Evolutionary conservation across 2,797 vertebrate genomes (phyloP).

Genomic region (Galago senegalensis): DNA sequence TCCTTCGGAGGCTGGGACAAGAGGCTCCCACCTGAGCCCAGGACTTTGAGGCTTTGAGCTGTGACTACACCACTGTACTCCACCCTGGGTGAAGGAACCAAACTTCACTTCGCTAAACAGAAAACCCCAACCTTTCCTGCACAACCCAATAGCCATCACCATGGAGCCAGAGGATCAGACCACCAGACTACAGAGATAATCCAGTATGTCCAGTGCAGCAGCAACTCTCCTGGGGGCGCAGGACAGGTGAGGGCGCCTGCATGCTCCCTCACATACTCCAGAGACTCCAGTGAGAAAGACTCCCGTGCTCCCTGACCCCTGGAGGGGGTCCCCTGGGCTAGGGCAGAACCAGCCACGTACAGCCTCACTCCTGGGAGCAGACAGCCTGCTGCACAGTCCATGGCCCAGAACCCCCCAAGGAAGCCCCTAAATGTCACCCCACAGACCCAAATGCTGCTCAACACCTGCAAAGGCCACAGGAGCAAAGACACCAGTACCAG

Average conservation of each 20-base stretch:
- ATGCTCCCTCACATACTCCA: neutral
- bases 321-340: neutral
- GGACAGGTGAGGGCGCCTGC: neutral
- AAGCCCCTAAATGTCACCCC: too few species aligned
- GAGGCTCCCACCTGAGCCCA: neutral
- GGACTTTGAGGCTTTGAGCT: neutral
- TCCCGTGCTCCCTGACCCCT: neutral
- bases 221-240: neutral
- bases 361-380: neutral
- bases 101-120: too few species aligned
- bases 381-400: fast-evolving
- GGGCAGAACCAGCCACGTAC: neutral
- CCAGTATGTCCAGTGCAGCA: neutral
- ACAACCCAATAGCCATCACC: neutral
- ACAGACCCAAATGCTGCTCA: neutral
- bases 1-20: too few species aligned
- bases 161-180: neutral
- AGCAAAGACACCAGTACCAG: too few species aligned
- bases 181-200: too few species aligned
- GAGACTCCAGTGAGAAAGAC: neutral
- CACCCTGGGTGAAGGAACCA: too few species aligned
- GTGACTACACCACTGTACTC: too few species aligned
- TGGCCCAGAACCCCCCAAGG: neutral
- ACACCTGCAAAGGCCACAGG: neutral
- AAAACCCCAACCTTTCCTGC: neutral